A percentile compares a stretch with the other conserved stretches of the same genome.
Evolutionary conservation across 2,113 vertebrate species (phyloP).

Genomic region (Solenodon paradoxus): DNA sequence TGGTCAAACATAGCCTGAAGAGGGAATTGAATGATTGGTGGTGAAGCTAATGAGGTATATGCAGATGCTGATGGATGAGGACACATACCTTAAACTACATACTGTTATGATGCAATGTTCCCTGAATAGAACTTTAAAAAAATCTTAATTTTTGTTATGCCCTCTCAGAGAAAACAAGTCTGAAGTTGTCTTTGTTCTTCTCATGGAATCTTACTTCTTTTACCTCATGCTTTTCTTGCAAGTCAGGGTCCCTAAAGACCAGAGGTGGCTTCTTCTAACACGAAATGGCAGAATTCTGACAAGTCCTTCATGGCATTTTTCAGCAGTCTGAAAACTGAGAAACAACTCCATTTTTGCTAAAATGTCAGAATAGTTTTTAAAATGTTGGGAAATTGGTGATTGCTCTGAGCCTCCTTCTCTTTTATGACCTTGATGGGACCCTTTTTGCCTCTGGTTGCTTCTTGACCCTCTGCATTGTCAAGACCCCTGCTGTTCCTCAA

Average conservation of each 20-base stretch:
- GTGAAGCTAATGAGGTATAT: no score
- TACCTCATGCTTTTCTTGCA: neutral
- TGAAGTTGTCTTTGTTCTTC: neutral
- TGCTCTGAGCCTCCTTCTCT: neutral
- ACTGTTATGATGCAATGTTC: no score
- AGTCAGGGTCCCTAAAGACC: neutral
- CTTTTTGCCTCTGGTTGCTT: neutral
- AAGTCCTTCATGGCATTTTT: neutral
- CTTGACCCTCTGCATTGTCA: accelerated
- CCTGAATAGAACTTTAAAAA: no score
- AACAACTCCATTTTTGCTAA: neutral
- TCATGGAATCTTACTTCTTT: neutral
- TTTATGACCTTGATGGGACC: neutral
- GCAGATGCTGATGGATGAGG: no score
- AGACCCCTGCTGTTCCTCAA: neutral
- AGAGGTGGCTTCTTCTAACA: neutral
- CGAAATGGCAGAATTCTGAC: neutral
- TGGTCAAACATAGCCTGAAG: no score
- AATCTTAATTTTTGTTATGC: neutral
- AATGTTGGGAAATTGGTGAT: neutral
- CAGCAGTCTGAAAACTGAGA: neutral
- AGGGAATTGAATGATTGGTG: no score
- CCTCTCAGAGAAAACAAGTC: neutral
- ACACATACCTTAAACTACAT: no score
- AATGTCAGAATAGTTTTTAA: neutral